Evolutionary conservation across 2,113 vertebrate genomes (phyloP).

Genomic region (Pterocles gutturalis): DNA sequence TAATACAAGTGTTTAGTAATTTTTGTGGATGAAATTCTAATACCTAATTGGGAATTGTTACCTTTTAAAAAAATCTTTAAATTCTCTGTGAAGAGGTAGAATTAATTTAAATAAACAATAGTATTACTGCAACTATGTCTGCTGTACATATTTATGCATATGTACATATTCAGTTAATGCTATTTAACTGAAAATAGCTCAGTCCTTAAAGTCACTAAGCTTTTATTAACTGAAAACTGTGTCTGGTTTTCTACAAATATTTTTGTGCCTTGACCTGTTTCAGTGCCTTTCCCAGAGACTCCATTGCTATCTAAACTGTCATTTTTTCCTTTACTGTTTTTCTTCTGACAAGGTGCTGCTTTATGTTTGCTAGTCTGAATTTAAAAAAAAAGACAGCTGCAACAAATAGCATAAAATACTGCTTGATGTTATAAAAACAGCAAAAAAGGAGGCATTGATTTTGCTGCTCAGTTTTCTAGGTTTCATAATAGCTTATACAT

Average conservation of each 20-base stretch:
- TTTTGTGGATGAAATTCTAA: slow-evolving; percentile 8
- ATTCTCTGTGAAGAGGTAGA: neutral
- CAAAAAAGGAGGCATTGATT: neutral
- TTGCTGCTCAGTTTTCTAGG: neutral
- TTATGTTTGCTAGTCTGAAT: neutral
- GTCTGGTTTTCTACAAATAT: neutral
- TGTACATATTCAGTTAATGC: too few relatives aligned
- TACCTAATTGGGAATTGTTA: neutral
- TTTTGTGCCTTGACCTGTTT: neutral
- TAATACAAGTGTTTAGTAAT: slow-evolving; percentile 13
- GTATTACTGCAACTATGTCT: neutral
- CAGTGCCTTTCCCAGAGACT: neutral
- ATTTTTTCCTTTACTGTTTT: neutral
- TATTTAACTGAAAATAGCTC: neutral
- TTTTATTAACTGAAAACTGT: neutral
- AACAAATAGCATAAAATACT: neutral
- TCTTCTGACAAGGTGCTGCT: neutral
- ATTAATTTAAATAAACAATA: neutral
- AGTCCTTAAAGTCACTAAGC: neutral
- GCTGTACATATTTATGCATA: neutral
- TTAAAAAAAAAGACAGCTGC: neutral
- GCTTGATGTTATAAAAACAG: neutral
- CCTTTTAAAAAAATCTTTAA: neutral
- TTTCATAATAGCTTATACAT: neutral
- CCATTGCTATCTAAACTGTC: neutral